Percentiles rank a stretch among this genome's conserved stretches.
phyloP scores from a whole-genome alignment of 2,113 vertebrate species.

The Tragelaphus strepsiceros region DNA sequence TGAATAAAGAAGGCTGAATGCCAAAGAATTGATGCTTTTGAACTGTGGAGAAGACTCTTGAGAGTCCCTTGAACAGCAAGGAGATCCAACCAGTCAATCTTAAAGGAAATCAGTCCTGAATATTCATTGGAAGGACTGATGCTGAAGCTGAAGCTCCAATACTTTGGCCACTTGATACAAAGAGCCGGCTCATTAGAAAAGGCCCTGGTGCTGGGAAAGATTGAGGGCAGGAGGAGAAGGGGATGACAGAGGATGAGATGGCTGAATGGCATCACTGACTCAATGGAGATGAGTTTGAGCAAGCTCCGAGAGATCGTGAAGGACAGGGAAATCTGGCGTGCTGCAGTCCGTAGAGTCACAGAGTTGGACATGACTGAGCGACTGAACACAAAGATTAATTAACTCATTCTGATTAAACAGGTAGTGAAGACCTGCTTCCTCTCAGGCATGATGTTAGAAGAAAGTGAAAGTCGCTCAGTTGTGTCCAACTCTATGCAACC shows the following conservation, averaged over 20 bases:
- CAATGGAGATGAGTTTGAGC: background rate
- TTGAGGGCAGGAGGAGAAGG: background rate
- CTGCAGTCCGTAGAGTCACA: background rate
- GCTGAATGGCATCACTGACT: background rate
- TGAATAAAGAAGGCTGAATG: background rate
- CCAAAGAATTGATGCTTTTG: background rate
- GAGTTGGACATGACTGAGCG: background rate
- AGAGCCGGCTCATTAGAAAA: background rate
- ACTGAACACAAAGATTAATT: background rate
- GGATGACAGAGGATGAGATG: background rate
- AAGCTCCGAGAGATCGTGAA: background rate
- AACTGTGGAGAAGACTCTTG: background rate
- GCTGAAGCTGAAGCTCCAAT: background rate
- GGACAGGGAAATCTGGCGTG: background rate
- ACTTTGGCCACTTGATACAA: background rate
- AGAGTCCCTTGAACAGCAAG: background rate
- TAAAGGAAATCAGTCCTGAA: background rate
- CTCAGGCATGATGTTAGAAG: background rate
- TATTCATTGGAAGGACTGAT: background rate
- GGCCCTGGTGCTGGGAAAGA: background rate
- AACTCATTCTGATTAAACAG: background rate
- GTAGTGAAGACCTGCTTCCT: background rate
- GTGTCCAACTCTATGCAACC: background rate
- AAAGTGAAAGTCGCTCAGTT: background rate
- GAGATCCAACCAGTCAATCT: background rate